Percentiles rank a stretch among this genome's conserved stretches.
Conservation (phyloP, 2,797 vertebrate species). For the Sarcophilus harrisii region DNA sequence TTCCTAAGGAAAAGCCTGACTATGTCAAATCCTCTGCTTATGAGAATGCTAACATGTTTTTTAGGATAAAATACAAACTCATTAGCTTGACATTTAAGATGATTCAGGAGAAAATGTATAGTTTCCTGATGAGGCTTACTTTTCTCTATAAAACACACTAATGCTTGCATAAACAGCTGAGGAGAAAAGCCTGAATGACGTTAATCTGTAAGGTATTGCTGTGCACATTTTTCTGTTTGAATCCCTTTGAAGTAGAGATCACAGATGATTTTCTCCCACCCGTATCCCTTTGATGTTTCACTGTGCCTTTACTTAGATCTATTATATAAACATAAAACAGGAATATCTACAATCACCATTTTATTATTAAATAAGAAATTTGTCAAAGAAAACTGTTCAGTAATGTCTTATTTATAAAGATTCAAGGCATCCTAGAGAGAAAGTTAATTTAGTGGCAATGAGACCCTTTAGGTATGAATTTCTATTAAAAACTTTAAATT, state of each 20-base stretch:
- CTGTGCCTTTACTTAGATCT: slow-evolving; percentile 50
- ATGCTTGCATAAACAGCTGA: slow-evolving; percentile 60
- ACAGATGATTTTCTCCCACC: slow-evolving; percentile 71
- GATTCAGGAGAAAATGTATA: slow-evolving; percentile 31
- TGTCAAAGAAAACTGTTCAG: slow-evolving; percentile 45
- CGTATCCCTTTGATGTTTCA: slow-evolving; percentile 73
- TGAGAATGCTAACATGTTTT: not conserved
- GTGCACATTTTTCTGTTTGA: slow-evolving; percentile 64
- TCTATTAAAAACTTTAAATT: slow-evolving; percentile 12
- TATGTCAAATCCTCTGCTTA: not conserved
- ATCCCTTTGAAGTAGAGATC: slow-evolving; percentile 77
- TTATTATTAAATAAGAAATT: slow-evolving; percentile 44
- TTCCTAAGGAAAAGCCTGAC: not conserved
- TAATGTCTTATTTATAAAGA: slow-evolving; percentile 36
- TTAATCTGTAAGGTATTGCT: slow-evolving; percentile 61
- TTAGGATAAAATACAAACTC: not conserved
- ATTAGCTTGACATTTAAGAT: not conserved
- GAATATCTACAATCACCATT: not conserved
- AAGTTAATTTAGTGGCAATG: slow-evolving; percentile 42
- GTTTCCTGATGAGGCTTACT: slow-evolving; percentile 58
- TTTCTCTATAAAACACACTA: slow-evolving; percentile 24
- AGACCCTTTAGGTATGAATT: not conserved
- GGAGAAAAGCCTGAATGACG: slow-evolving; percentile 57
- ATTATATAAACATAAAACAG: slow-evolving; percentile 44
- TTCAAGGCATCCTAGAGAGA: not conserved